Percentiles rank a stretch among this genome's conserved stretches.
phyloP scores from a whole-genome alignment of 2,113 vertebrate genomes.

The Aptenodytes forsteri region DNA sequence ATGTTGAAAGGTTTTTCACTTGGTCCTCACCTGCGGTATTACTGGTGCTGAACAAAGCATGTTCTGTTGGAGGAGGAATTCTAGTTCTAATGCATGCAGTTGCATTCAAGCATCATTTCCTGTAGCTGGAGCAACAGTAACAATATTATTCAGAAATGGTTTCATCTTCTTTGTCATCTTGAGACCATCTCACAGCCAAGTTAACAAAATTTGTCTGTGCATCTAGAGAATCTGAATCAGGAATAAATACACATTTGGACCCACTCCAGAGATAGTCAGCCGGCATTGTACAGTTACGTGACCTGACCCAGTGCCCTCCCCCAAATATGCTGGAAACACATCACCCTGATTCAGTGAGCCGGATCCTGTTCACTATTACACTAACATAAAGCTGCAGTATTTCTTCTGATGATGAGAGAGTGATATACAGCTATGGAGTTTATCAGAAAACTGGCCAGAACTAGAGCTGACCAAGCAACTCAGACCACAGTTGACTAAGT shows the following conservation, averaged over 20 bases:
- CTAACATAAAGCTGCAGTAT: not conserved
- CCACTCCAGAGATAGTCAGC: not conserved
- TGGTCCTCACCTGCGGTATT: slow-evolving; percentile 23
- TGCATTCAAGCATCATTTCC: not conserved
- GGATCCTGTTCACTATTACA: not conserved
- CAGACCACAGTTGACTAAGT: not conserved
- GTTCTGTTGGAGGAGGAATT: not conserved
- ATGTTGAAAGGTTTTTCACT: not conserved
- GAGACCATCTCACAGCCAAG: not conserved
- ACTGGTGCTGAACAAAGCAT: not conserved
- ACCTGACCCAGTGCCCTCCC: not conserved
- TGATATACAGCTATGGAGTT: not conserved
- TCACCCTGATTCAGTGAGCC: not conserved
- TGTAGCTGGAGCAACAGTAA: not conserved
- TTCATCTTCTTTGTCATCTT: not conserved
- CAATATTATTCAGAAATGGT: not conserved
- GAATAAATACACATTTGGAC: not conserved
- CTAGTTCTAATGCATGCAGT: not conserved
- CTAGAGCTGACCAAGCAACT: not conserved
- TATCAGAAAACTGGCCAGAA: not conserved
- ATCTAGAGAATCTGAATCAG: not conserved
- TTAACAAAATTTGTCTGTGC: not conserved
- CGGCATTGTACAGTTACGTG: not conserved
- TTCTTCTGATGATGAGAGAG: not conserved
- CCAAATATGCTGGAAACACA: not conserved